phyloP scores from a whole-genome alignment of 2,888 invertebrate genomes.

The Diaphora mendica region DNA sequence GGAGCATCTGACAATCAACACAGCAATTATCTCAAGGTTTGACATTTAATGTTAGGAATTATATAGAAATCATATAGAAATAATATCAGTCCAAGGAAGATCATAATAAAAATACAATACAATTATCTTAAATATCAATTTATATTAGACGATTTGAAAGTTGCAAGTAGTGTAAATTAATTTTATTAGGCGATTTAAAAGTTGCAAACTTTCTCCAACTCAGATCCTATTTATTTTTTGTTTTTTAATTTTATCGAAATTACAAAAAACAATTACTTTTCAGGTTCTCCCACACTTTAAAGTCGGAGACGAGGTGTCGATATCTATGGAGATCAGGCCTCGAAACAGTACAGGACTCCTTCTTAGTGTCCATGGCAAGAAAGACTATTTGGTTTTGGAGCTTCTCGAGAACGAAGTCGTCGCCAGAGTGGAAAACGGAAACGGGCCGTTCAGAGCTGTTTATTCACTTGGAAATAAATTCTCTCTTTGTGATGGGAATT shows the following conservation, averaged over 20 bases:
- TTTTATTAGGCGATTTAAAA: no score
- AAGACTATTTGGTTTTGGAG: conserved; percentile 95
- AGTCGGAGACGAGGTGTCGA: conserved; percentile 92
- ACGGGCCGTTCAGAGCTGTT: conserved; percentile 91
- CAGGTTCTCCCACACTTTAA: conserved; percentile 89
- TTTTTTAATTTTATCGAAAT: not conserved
- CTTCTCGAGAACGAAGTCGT: conserved; percentile 94
- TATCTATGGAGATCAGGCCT: conserved; percentile 95
- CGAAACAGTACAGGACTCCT: conserved; percentile 94
- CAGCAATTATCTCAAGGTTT: conserved; percentile 90
- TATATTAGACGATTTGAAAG: no score
- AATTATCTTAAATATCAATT: no score
- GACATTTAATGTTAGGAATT: not conserved
- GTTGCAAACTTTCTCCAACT: not conserved
- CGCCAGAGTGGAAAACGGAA: conserved; percentile 94
- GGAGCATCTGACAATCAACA: conserved; percentile 84
- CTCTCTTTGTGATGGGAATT: conserved; percentile 96
- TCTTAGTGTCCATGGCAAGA: conserved; percentile 93
- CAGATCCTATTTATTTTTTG: not conserved
- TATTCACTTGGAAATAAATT: conserved; percentile 89
- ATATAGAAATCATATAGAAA: not conserved
- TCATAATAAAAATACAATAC: not conserved
- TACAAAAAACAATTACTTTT: conserved; percentile 24
- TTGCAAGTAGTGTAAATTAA: not conserved
- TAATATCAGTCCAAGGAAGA: not conserved